phyloP scores from a whole-genome alignment of 2,888 invertebrate genomes.

The Hypselothyrea guttata region DNA sequence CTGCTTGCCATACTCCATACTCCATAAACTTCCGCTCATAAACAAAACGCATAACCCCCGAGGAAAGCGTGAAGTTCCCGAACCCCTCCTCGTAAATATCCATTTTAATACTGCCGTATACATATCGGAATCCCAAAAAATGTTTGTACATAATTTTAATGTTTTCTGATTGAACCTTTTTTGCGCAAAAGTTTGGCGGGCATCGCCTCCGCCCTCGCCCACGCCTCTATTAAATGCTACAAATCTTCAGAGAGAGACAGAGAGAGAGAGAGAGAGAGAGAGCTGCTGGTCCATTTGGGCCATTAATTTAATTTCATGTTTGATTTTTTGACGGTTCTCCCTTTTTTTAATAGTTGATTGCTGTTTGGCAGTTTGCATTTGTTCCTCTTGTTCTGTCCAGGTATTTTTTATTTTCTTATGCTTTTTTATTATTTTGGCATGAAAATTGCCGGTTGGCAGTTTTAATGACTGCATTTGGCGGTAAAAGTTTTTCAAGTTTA shows the following conservation, averaged over 20 bases:
- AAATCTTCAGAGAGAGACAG: conserved; percentile 21
- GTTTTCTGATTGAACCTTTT: conserved; percentile 65
- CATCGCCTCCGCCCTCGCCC: conserved; percentile 6
- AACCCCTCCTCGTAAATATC: conserved; percentile 56
- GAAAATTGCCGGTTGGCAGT: conserved; percentile 46
- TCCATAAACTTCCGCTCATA: conserved; percentile 71
- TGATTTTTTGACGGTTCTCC: conserved; percentile 61
- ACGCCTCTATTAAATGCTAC: conserved; percentile 42
- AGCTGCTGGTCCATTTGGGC: conserved; percentile 28
- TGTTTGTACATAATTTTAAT: conserved; percentile 75
- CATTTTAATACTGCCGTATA: conserved; percentile 44
- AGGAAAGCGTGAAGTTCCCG: too few species aligned
- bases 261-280: conserved; percentile 1
- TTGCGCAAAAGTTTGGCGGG: conserved; percentile 44
- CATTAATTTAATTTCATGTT: conserved; percentile 77
- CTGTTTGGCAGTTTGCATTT: conserved; percentile 45
- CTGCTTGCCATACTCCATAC: conserved; percentile 49
- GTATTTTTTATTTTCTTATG: conserved; percentile 7
- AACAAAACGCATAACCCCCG: conserved; percentile 37
- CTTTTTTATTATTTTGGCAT: conserved; percentile 42
- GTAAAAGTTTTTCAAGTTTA: conserved; percentile 66
- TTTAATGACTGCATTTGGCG: conserved; percentile 62
- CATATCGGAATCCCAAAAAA: conserved; percentile 39
- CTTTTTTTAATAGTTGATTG: conserved; percentile 63
- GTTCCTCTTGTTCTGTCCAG: conserved; percentile 33